These are phyloP conservation scores for Noctua janthe DNA, from an alignment of 2,888 invertebrate species.

Conservation along the genomic window DNA sequence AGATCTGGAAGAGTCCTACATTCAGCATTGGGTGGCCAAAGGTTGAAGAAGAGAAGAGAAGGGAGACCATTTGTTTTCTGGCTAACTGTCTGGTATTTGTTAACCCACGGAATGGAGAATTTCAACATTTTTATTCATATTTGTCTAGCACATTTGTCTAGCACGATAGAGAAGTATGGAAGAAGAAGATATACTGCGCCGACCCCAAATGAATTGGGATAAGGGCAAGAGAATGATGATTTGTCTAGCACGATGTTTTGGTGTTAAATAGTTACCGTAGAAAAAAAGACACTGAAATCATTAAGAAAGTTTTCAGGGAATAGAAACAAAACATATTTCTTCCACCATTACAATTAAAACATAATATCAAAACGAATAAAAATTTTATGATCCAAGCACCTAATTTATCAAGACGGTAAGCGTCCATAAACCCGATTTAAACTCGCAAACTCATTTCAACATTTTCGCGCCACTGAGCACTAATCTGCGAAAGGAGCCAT, in stretches of 20 bases:
- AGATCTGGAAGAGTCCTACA: too few species aligned
- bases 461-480: slow-evolving; percentile 67
- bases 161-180: too few species aligned
- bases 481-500: slow-evolving; percentile 67
- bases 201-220: too few species aligned
- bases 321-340: slow-evolving; percentile 34
- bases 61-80: not conserved
- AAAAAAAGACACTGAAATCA: not conserved
- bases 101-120: not conserved
- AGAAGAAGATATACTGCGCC: too few species aligned
- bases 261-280: not conserved
- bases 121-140: not conserved
- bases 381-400: slow-evolving; percentile 57
- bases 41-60: too few species aligned
- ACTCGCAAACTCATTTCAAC: slow-evolving; percentile 67
- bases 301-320: not conserved
- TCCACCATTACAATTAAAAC: slow-evolving; percentile 57
- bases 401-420: slow-evolving; percentile 66
- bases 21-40: too few species aligned
- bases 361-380: slow-evolving; percentile 58
- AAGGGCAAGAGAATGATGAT: too few species aligned
- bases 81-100: not conserved
- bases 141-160: too few species aligned
- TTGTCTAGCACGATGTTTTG: too few species aligned
- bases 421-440: slow-evolving; percentile 67